Percentiles rank a stretch among this genome's conserved stretches.
Conservation (phyloP, 1,140 invertebrate species). For the Steinernema khuongi region DNA sequence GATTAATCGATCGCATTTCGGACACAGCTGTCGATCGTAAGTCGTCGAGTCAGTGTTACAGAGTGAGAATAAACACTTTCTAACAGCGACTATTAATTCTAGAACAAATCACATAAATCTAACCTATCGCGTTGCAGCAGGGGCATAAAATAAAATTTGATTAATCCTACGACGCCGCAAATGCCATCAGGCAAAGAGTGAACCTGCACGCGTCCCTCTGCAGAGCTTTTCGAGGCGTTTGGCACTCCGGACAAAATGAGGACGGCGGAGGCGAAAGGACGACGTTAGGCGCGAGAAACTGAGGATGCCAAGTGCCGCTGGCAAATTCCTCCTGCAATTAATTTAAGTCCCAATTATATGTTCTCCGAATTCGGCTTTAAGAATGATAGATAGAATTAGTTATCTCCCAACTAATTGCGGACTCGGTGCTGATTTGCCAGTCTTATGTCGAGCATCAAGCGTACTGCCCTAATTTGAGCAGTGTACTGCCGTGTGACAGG, state of each 20-base stretch:
- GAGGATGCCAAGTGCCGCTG: not conserved
- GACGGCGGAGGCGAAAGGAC: not conserved
- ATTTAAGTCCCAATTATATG: constrained; percentile 1
- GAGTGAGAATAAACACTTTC: not conserved
- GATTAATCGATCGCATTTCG: constrained; percentile 4
- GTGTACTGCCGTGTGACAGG: too few species aligned
- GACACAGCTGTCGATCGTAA: constrained; percentile 13
- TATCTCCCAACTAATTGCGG: not conserved
- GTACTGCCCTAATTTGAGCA: not conserved
- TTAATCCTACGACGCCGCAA: not conserved
- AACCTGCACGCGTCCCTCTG: too few species aligned
- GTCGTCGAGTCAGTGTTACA: not conserved
- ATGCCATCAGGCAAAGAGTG: too few species aligned
- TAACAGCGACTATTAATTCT: not conserved
- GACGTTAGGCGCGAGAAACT: not conserved
- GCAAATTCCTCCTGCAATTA: constrained; percentile 6
- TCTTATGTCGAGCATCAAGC: not conserved
- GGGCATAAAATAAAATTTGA: not conserved
- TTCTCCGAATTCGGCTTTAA: not conserved
- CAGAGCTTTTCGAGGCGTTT: too few species aligned
- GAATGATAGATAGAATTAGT: constrained; percentile 2
- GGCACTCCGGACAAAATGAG: too few species aligned
- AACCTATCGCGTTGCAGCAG: not conserved
- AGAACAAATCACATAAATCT: not conserved
- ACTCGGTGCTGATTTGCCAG: not conserved